phyloP scores from a whole-genome alignment of 2,888 invertebrate species.

The Coremacera marginata region DNA sequence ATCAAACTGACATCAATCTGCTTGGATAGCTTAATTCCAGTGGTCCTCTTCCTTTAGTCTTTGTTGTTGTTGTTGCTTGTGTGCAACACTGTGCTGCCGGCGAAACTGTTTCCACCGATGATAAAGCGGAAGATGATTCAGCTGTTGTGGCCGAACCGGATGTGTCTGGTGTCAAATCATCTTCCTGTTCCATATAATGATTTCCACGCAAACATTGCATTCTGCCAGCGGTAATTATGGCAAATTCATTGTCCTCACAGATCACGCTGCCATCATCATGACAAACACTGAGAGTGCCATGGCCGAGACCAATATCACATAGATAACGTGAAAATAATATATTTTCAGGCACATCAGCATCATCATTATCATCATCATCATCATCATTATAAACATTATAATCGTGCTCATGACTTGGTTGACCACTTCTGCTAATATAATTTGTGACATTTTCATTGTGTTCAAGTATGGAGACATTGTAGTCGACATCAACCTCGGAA shows the following conservation, averaged over 20 bases:
- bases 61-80: constrained; percentile 39
- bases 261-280: constrained; percentile 32
- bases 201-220: background rate
- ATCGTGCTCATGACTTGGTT: background rate
- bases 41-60: background rate
- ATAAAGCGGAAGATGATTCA: constrained; percentile 39
- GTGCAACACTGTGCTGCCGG: background rate
- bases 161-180: constrained; percentile 39
- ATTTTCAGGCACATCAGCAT: background rate
- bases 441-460: constrained; percentile 1
- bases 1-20: background rate
- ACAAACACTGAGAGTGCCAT: background rate
- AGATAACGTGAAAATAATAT: constrained; percentile 14
- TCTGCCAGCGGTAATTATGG: constrained; percentile 21
- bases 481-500: background rate
- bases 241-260: constrained; percentile 54
- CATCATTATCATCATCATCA: background rate
- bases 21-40: background rate
- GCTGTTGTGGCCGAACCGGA: constrained; percentile 40
- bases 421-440: constrained; percentile 17
- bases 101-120: constrained; percentile 20
- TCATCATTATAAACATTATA: background rate
- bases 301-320: background rate
- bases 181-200: background rate
- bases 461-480: background rate